A percentile compares a stretch with the other conserved stretches of the same genome.
These are phyloP conservation scores for Redunca redunca DNA, from an alignment of 2,113 vertebrate genomes.

Conservation along the genomic window DNA sequence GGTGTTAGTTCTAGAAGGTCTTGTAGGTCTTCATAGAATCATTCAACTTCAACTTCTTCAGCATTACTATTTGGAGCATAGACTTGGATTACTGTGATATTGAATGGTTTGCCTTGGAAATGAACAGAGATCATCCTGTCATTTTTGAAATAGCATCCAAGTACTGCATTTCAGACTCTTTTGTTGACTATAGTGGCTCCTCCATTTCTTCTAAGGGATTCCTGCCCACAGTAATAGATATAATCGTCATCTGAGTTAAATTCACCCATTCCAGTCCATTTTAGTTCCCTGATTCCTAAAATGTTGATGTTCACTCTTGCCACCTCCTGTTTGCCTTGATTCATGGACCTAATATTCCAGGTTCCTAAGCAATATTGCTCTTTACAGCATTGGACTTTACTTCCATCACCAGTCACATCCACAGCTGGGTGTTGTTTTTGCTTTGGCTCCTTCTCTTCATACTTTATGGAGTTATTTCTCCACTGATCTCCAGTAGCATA, in stretches of 20 bases:
- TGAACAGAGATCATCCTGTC: not conserved
- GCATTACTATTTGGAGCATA: no score
- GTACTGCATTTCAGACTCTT: not conserved
- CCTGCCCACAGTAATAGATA: not conserved
- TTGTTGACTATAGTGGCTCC: not conserved
- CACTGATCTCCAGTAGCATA: not conserved
- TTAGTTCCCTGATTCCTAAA: not conserved
- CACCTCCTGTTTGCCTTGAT: not conserved
- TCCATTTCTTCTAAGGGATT: not conserved
- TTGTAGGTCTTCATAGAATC: no score
- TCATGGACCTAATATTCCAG: not conserved
- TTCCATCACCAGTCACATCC: not conserved
- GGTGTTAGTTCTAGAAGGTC: no score
- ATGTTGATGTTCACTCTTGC: not conserved
- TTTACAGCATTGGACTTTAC: not conserved
- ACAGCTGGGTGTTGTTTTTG: not conserved
- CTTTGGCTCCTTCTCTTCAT: not conserved
- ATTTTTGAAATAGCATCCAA: not conserved
- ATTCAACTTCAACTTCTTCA: no score
- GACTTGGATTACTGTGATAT: no score
- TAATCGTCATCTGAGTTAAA: not conserved
- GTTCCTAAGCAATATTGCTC: not conserved
- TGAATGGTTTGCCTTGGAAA: no score
- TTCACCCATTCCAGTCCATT: not conserved
- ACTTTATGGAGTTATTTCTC: not conserved